Evolutionary conservation across 2,797 vertebrate species (phyloP).

Genomic region (Microcaecilia unicolor): DNA sequence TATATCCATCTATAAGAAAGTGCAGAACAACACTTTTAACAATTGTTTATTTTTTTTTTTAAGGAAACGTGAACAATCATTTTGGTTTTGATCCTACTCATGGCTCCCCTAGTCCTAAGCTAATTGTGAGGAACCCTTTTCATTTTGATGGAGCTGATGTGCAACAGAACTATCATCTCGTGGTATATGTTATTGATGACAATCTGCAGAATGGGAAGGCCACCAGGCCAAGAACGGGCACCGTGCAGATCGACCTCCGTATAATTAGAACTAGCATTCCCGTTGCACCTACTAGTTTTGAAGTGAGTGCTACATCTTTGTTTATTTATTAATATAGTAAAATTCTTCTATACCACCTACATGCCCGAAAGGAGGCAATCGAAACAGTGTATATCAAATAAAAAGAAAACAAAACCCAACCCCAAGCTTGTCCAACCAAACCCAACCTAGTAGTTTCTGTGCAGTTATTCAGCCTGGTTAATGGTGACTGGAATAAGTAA

Average conservation of each 20-base stretch:
- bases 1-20: no score
- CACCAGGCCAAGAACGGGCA: conserved; percentile 17
- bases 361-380: no score
- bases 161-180: conserved; percentile 11
- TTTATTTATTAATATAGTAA: no score
- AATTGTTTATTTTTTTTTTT: conserved; percentile 1
- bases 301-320: no score
- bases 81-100: conserved; percentile 34
- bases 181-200: conserved; percentile 25
- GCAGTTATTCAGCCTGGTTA: no score
- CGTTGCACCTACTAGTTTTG: background rate
- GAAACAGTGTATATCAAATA: no score
- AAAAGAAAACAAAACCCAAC: no score
- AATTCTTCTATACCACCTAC: no score
- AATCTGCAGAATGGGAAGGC: conserved; percentile 14
- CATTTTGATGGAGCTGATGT: conserved; percentile 16
- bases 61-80: conserved; percentile 28
- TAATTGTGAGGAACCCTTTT: conserved; percentile 34
- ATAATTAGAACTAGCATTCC: conserved; percentile 8
- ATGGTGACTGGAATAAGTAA: no score
- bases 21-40: no score
- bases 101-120: conserved; percentile 27
- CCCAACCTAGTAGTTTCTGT: no score
- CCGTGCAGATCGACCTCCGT: conserved; percentile 11
- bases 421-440: no score